Evolutionary conservation across 2,888 invertebrate species (phyloP).

Genomic region (Empis livida): DNA sequence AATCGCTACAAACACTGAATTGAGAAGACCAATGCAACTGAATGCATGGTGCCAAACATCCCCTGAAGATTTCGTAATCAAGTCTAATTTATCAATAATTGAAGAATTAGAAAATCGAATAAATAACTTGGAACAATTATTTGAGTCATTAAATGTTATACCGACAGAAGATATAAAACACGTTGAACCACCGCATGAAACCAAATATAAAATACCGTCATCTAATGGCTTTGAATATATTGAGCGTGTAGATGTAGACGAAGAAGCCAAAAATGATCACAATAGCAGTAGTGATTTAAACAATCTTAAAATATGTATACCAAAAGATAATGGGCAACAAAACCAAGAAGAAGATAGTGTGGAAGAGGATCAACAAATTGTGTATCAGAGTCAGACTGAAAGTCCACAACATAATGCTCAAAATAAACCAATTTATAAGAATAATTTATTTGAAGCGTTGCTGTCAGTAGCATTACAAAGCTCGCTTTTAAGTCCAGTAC

Average conservation of each 20-base stretch:
- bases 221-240: constrained; percentile 9
- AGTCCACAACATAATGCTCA: background rate
- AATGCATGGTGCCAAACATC: constrained; percentile 26
- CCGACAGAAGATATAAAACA: constrained; percentile 3
- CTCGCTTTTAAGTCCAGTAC: background rate
- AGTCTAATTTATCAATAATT: constrained; percentile 10
- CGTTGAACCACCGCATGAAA: constrained; percentile 6
- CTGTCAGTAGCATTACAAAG: background rate
- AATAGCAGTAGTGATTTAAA: constrained; percentile 23
- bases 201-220: constrained; percentile 24
- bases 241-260: constrained; percentile 23
- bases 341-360: background rate
- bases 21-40: constrained; percentile 15
- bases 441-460: too few relatives aligned
- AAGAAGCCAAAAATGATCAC: constrained; percentile 19
- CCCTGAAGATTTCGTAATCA: constrained; percentile 16
- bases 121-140: constrained; percentile 19
- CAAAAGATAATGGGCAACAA: constrained; percentile 10
- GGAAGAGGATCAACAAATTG: background rate
- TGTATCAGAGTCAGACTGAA: background rate
- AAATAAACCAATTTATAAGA: background rate
- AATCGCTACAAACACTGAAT: constrained; percentile 2
- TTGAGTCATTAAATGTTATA: constrained; percentile 16
- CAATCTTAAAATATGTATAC: constrained; percentile 24
- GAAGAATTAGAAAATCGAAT: constrained; percentile 19